phyloP scores from a whole-genome alignment of 2,113 vertebrate genomes.

The Oenanthe melanoleuca region DNA sequence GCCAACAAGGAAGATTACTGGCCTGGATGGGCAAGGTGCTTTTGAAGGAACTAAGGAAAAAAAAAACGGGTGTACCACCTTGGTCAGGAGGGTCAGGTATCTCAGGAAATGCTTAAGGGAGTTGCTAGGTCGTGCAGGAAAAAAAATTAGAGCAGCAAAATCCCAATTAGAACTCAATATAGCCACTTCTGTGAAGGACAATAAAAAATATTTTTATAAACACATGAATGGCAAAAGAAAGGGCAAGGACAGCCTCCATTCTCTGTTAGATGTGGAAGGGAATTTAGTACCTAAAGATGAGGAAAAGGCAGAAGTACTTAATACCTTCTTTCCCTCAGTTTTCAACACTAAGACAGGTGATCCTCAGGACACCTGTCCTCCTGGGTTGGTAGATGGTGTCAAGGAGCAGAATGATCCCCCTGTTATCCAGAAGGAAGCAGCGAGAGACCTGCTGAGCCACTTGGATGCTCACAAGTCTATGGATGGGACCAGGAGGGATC shows the following conservation, averaged over 20 bases:
- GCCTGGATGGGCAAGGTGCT: neutral
- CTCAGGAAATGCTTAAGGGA: neutral
- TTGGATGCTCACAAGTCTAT: neutral
- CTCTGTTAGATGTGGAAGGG: neutral
- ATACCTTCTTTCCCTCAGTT: neutral
- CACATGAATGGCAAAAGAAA: neutral
- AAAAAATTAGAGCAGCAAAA: neutral
- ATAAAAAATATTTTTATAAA: neutral
- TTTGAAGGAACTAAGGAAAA: neutral
- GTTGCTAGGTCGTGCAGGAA: neutral
- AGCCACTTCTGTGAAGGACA: neutral
- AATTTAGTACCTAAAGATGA: neutral
- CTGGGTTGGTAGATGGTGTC: neutral
- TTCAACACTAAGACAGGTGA: neutral
- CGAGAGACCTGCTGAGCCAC: too few relatives aligned
- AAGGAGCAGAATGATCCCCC: neutral
- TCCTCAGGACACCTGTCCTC: neutral
- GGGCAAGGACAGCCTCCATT: neutral
- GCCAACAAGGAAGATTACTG: accelerated
- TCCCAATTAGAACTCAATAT: neutral
- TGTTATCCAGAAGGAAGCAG: too few relatives aligned
- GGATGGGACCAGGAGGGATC: neutral
- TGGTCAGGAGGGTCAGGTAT: neutral
- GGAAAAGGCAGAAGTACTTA: neutral
- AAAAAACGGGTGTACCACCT: neutral